Base-by-base conservation (phyloP, 2,113 vertebrate species). In the Cephalopterus ornatus region DNA sequence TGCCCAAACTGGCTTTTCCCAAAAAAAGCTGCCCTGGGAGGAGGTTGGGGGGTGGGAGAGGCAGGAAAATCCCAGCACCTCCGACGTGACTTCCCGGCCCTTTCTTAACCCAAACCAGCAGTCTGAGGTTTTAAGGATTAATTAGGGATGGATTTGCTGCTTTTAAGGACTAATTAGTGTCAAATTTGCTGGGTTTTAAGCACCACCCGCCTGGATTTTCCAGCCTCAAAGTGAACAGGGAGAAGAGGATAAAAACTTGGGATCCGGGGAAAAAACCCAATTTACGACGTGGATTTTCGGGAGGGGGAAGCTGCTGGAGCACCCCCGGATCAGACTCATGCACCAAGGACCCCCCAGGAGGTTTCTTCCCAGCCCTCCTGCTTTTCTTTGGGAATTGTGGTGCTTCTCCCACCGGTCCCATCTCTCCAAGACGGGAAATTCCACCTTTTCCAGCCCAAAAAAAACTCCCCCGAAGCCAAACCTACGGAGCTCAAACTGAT, bases 201-300 rank as follows among this genome's bases (percentile, higher is more conserved):
- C 17, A 19, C 12, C 3, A 5, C 33, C 47, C 2, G 3, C 67
- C 49, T 14, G 0, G 26, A 44, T 20, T 32, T 53, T 28, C 13
- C 6, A 3, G 26, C 44, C 39, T 65, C 32, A 19, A 33, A 35
- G 24, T 6, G 2, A 35, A 41, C 16, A 0, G 9, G 2, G 6
- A 20, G 26, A 30, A 14, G 0, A 8, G 4, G 3, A 21, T 9
- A 24, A 55, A 10, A n/a, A n/a, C 8, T 19, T 42, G 8, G 14
- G 44, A 46, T 24, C 9, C 12, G 26, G 32, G 21, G 16, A 42
- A 17, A 49, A 49, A 24, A 47, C 19, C 44, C 4, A 8, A 12
- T 16, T 53, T 24, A 18, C 41, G 12, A 5, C 7, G 0, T 2
- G 41, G 49, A 5, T 20, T 73, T 70, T 35, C 3, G 68, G 62